Evolutionary conservation across 2,888 invertebrate species (phyloP), one percentile per base, ranked within the genome.

Genomic region (Limnephilus lunatus): DNA sequence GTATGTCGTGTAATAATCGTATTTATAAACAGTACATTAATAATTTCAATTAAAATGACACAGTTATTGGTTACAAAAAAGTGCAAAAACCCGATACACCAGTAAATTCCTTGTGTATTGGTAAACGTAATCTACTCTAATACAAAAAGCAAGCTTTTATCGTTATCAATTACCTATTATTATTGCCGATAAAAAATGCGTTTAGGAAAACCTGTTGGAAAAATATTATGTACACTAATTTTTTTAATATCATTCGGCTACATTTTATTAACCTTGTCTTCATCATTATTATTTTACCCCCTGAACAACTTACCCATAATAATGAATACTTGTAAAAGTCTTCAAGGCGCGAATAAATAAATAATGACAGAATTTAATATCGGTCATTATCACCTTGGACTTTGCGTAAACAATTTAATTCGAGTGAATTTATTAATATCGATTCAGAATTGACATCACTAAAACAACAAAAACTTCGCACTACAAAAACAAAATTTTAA

Each of bases 111-210:
- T 68, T 9, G 1, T 68, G 25, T 68, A 68, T 68, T 68, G 68
- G 25, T 68, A 2, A 68, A 25, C 25, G 32, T 31, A 82, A 82
- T 82, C 31, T 82, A 82, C 82, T 31, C 14, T 19, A 82, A 82
- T 19, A 15, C 82, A 32, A 82, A 82, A 82, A 31, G 32, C 82
- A 82, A 31, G 9, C 32, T 82, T 15, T 14, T 68, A 68, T 68
- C 25, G 25, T 25, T 68, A 68, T 85, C 39, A 85, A 7, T 30
- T 68, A 68, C 35, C 39, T 39, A 19, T 30, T 86, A 86, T 86
- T 44, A 86, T 30, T 31, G 68, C 53, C 53, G 87, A 87, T 87
- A 87, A 87, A 87, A 87, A 48, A 86, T 86, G n/a, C 48, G 83
- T 83, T n/a, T 86, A 87, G 30, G 4, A 31, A 68, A 87, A 87